Base-by-base conservation (phyloP, 37 sponge, comb jelly and placozoan species). In the Spongilla lacustris region DNA sequence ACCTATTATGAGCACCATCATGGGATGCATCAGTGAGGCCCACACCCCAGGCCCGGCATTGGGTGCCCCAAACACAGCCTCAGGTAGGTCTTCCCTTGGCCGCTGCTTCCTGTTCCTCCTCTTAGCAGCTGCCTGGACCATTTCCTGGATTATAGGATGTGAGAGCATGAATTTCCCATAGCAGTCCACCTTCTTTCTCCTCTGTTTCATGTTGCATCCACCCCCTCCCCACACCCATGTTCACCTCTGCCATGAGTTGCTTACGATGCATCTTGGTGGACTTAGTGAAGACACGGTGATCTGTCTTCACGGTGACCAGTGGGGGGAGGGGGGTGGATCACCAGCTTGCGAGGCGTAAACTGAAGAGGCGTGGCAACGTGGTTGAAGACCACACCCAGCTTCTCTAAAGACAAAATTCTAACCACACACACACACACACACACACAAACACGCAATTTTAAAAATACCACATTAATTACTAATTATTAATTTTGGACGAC, bases 271-370 rank as follows among this genome's bases (percentile, higher is more conserved):
- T 71, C 86, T 99, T 99, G 74, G 91, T 87, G 37, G 84, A n/a
- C 75, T 99, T 97, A 21, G 99, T 99, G 93, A 97, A 97, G 25
- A 95, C 90, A 76, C 94, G 94, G 86, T 99, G 97, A 73, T 99
- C 99, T 24, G 98, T 92, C 87, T 97, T 97, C 32, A 99, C 82
- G 28, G 93, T 69, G 25, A 98, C 88, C 69, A 97, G 23, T 84
- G 67, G 79, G 77, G 0, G 86, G 81, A 28, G 91, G 88, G 0
- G 97, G 95, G 73, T 99, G 95, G 30, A 97, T 74, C 22, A 79
- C 86, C 69, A 99, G 93, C 73, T 92, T 91, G 36, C 99, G 84
- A 27, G 99, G 99, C 3, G 99, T 99, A 88, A 91, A 95, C 77
- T 93, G 91, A 29, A 99, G 91, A 14, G 96, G 93, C 38, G 96